Conservation (phyloP, 1,140 invertebrate species). For the Elymnias hypermnestra region DNA sequence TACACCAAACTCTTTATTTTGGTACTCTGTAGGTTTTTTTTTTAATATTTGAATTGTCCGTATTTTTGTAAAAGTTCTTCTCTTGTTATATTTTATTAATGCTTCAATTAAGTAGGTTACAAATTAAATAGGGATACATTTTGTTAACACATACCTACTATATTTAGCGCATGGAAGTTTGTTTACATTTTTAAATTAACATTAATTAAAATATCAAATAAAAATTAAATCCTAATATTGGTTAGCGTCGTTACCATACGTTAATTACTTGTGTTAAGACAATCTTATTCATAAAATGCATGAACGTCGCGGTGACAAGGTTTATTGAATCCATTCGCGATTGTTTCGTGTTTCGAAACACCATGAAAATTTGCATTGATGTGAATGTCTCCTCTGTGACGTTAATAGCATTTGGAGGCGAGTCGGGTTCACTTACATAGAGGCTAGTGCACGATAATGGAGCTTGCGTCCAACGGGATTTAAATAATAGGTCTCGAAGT, state of each 20-base stretch:
- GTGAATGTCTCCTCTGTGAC: constrained; percentile 7
- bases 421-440: constrained; percentile 24
- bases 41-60: too few species aligned
- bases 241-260: too few species aligned
- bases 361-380: constrained; percentile 15
- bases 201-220: neutral
- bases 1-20: too few species aligned
- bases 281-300: neutral
- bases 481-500: constrained; percentile 35
- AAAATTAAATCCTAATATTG: too few species aligned
- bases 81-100: too few species aligned
- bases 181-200: neutral
- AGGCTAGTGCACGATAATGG: constrained; percentile 26
- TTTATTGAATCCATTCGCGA: neutral
- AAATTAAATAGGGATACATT: too few species aligned
- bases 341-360: constrained; percentile 1
- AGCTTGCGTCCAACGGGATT: constrained; percentile 32
- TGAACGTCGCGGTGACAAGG: neutral
- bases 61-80: too few species aligned
- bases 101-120: too few species aligned
- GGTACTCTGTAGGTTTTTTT: too few species aligned
- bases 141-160: neutral
- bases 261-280: too few species aligned
- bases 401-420: constrained; percentile 16
- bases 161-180: neutral